Evolutionary conservation across 2,113 vertebrate species (phyloP).

Genomic region (Petrocephalus zakoni): DNA sequence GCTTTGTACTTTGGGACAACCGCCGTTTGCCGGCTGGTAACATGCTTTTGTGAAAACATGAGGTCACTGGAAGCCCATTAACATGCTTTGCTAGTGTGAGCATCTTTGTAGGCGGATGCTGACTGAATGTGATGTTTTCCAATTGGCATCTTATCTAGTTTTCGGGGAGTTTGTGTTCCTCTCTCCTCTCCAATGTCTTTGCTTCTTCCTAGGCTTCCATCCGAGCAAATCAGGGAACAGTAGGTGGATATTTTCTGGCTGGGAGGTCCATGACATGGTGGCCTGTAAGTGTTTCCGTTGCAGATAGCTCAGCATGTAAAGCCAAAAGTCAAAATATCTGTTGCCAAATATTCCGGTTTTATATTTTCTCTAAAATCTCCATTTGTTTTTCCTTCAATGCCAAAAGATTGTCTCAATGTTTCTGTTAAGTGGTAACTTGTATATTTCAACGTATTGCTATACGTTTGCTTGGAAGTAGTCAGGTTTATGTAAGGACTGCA

Average conservation of each 20-base stretch:
- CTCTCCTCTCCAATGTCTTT: background rate
- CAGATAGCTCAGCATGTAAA: background rate
- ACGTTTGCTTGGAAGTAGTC: background rate
- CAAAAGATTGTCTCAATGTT: background rate
- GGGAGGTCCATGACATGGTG: slow-evolving; percentile 90
- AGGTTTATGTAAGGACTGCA: background rate
- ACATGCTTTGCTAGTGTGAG: background rate
- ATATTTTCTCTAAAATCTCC: background rate
- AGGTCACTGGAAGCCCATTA: background rate
- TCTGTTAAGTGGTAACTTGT: background rate
- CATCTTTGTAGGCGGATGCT: background rate
- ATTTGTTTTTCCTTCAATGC: background rate
- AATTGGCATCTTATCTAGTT: background rate
- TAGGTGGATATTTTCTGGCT: slow-evolving; percentile 88
- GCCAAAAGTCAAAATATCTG: background rate
- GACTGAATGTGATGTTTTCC: background rate
- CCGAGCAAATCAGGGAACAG: slow-evolving; percentile 69
- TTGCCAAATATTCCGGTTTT: background rate
- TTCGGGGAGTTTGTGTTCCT: background rate
- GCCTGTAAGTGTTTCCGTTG: slow-evolving; percentile 72
- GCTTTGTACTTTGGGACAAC: background rate
- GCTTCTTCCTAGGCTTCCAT: slow-evolving; percentile 68
- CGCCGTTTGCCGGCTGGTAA: background rate
- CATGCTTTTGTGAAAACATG: background rate
- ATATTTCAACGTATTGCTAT: background rate